Evolutionary conservation across 2,113 vertebrate species (phyloP).

Genomic region (Platycercus adscitus): DNA sequence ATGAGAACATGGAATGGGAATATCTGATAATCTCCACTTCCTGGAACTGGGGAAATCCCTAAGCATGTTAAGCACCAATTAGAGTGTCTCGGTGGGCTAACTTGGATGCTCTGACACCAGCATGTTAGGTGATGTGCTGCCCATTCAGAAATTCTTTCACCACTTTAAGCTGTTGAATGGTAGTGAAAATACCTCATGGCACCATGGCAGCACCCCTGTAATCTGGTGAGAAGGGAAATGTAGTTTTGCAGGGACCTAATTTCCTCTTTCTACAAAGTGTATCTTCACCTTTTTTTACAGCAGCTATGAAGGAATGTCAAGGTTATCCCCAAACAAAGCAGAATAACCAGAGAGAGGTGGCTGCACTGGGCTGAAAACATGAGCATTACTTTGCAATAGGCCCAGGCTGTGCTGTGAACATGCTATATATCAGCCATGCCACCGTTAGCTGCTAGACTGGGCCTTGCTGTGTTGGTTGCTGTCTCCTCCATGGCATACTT

Average conservation of each 20-base stretch:
- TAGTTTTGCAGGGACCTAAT: background rate
- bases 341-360: fast-evolving
- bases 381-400: background rate
- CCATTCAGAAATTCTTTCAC: background rate
- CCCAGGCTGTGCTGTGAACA: background rate
- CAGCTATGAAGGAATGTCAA: background rate
- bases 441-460: fast-evolving
- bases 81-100: background rate
- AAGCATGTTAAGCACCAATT: background rate
- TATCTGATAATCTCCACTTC: background rate
- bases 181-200: background rate
- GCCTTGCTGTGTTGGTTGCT: background rate
- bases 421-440: fast-evolving
- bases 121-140: background rate
- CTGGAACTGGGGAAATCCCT: background rate
- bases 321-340: background rate
- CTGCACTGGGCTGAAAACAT: background rate
- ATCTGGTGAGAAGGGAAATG: background rate
- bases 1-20: background rate
- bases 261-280: background rate
- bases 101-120: background rate
- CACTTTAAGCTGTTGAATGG: background rate
- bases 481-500: background rate
- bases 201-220: background rate
- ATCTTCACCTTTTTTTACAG: background rate